Base-by-base conservation (phyloP, 2,888 invertebrate species). In the Pseudoips prasinana region DNA sequence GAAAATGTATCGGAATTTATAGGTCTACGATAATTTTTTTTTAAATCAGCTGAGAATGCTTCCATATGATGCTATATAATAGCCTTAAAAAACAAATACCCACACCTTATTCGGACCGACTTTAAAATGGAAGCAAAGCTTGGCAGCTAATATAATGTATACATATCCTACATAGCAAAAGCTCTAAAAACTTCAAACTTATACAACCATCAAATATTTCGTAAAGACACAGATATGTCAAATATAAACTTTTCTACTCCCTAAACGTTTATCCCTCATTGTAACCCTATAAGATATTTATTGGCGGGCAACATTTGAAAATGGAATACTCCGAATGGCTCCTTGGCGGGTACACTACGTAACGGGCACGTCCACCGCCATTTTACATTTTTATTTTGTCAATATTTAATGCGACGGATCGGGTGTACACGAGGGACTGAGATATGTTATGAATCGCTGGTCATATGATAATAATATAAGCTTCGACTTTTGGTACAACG, bases 261-360 rank as follows among this genome's bases (percentile, higher is more conserved):
- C 73, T 55, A 18, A 67, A 58, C 75, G 66, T 72, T 73, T 73
- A 78, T 70, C 75, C 76, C 74, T 76, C 73, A 83, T 82, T 84
- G 85, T 85, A 87, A 86, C 83, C 73, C 73, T 83, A 85, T 87
- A 87, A 86, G 75, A 82, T 87, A 87, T 88, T 86, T 88, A 88
- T 85, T 84, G 85, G 77, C 70, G 74, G 77, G 71, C 68, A 82
- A 74, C 79, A 74, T 83, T 80, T 59, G 72, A 73, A 81, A 81
- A 83, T 77, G 75, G 80, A 80, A 83, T 74, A 72, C 75, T 79
- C 76, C 79, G 80, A 80, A 83, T 74, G 72, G 75, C 79, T 77
- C 79, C 83, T 75, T 64, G 73, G 78, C 73, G 78, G 78, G 64
- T 74, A 69, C 59, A n/a, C 14, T 7, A 73, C 69, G 66, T 76